Base-by-base conservation (phyloP, 2,797 vertebrate species). In the Mastacembelus armatus region DNA sequence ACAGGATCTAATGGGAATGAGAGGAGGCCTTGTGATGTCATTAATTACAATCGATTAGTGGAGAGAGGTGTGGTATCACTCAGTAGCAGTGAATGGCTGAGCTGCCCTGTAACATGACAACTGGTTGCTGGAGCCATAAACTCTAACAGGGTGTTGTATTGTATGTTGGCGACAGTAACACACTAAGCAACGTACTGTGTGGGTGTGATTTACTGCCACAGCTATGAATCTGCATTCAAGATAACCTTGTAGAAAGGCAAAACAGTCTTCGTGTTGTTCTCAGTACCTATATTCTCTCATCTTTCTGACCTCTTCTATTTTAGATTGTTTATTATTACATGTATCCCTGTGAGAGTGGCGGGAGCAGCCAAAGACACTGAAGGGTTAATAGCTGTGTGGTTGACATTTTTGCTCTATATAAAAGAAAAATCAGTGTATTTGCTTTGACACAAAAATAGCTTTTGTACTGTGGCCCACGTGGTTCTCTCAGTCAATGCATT, bases 1-100 rank as follows among this genome's bases (percentile, higher is more conserved):
- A 91, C 88, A 84, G 84, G 82, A 86, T 88, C 66, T 43, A 16
- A 74, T 70, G 76, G 77, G 77, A 87, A 78, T 27, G 76, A 66
- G 71, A 81, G 61, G 14, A 4, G 66, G 64, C 57, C 7, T 18
- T 70, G 71, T 85, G 85, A 84, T 80, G 80, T 84, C 71, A 77
- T 88, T 86, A 90, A 81, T 85, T 88, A 78, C 60, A 55, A 59
- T 35, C 27, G 77, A 66, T 77, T 12, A 45, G 75, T 16, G 72
- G 26, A 36, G 43, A 54, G 65, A 83, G 82, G 71, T 54, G 64
- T 29, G 48, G 42, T 66, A 74, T 82, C 78, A 50, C 54, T 89
- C 85, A 86, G 88, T 80, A 68, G 73, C 42, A 18, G 52, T 22
- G 57, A 72, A 65, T 74, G 62, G 68, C 74, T 70, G 76, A 85